phyloP scores from a whole-genome alignment of 1,140 invertebrate genomes.

The Holcopasites calliopsidis region DNA sequence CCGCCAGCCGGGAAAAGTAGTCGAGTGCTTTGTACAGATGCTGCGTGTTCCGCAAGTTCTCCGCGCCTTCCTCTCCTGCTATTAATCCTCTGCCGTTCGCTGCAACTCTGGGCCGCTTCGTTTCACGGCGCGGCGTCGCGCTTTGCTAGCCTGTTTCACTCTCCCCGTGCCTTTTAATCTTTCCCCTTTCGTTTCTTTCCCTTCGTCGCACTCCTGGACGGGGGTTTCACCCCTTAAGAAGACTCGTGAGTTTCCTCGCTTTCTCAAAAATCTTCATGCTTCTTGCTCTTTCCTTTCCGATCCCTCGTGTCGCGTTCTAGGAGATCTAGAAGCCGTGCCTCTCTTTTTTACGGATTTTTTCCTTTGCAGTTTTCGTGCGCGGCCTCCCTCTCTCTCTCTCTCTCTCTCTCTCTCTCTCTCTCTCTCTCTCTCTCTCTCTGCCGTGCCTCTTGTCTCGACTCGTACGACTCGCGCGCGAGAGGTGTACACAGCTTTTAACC shows the following conservation, averaged over 20 bases:
- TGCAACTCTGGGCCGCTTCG: background rate
- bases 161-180: background rate
- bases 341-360: background rate
- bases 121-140: background rate
- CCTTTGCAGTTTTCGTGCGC: too few species aligned
- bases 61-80: background rate
- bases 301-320: conserved; percentile 9
- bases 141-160: background rate
- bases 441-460: background rate
- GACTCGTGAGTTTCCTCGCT: background rate
- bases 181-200: background rate
- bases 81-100: conserved; percentile 3
- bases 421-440: background rate
- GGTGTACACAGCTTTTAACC: conserved; percentile 58
- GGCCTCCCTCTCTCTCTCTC: background rate
- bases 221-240: background rate
- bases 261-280: conserved; percentile 22
- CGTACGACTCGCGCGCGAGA: conserved; percentile 17
- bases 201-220: background rate
- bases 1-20: conserved; percentile 19
- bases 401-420: conserved; percentile 3
- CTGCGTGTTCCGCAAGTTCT: conserved; percentile 4
- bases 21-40: conserved; percentile 42
- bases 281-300: conserved; percentile 6
- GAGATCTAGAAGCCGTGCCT: background rate